These are phyloP conservation scores for Gobius niger DNA, from an alignment of 2,113 vertebrate species.

Conservation along the genomic window DNA sequence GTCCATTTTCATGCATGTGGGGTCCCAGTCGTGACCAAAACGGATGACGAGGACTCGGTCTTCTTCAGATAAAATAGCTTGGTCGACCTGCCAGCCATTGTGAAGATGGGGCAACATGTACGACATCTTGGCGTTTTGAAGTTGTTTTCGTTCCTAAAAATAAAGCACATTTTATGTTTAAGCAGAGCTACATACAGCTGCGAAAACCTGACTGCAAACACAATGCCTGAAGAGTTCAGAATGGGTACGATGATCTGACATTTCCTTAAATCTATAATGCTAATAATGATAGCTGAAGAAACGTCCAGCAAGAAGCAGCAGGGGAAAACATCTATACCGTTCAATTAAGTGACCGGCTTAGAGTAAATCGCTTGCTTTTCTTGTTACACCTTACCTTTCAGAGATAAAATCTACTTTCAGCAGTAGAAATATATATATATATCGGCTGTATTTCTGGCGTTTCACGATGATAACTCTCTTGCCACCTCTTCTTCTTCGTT, in stretches of 20 bases:
- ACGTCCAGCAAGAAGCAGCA: constrained; percentile 2
- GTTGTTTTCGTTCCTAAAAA: constrained; percentile 1
- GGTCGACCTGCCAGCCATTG: constrained; percentile 99
- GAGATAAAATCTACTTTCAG: neutral
- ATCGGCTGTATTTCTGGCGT: neutral
- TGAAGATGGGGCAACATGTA: constrained; percentile 98
- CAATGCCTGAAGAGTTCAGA: too few relatives aligned
- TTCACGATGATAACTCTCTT: neutral
- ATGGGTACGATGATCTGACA: too few relatives aligned
- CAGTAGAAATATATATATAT: neutral
- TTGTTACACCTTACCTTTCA: neutral
- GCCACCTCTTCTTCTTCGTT: too few relatives aligned
- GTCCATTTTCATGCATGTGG: constrained; percentile 99
- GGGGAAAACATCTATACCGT: neutral
- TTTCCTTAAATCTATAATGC: too few relatives aligned
- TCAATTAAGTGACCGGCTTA: neutral
- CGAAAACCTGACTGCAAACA: too few relatives aligned
- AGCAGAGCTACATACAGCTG: too few relatives aligned
- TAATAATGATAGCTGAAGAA: constrained; percentile 12
- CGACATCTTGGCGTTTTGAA: constrained; percentile 81
- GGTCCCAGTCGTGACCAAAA: constrained; percentile 98
- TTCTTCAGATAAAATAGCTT: constrained; percentile 97
- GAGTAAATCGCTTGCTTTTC: neutral
- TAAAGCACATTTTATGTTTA: too few relatives aligned
- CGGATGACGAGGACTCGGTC: constrained; percentile 94